Conservation (phyloP, 2,113 vertebrate species). For the Alethe diademata region DNA sequence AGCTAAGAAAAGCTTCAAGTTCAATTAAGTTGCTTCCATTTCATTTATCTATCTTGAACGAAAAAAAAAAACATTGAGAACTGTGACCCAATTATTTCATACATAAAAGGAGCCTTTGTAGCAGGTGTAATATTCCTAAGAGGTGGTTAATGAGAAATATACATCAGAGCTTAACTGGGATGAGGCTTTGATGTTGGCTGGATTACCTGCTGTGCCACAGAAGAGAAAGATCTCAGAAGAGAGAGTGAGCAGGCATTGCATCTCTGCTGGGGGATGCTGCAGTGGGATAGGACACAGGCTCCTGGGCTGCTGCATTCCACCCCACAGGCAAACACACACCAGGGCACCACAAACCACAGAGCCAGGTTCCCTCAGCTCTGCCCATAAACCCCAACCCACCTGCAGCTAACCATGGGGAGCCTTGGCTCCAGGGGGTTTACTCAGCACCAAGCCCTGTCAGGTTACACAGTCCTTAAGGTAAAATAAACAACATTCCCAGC, state of each 20-base stretch:
- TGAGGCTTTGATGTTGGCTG: slow-evolving; percentile 28
- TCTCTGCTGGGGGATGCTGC: neutral
- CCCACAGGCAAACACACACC: neutral
- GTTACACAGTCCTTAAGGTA: neutral
- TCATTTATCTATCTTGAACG: neutral
- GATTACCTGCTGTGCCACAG: neutral
- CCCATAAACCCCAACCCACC: neutral
- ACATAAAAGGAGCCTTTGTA: slow-evolving; percentile 53
- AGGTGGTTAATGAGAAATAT: slow-evolving; percentile 19
- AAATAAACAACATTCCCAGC: neutral
- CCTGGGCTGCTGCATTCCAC: neutral
- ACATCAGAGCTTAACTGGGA: neutral
- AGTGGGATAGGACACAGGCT: fast-evolving
- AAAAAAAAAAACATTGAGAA: neutral
- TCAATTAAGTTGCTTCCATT: neutral
- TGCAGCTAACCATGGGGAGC: fast-evolving
- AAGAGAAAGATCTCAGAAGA: neutral
- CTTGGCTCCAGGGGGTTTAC: neutral
- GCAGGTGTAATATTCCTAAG: slow-evolving; percentile 34
- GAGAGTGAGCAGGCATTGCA: neutral
- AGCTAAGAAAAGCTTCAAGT: neutral
- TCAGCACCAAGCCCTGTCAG: neutral
- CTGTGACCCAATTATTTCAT: slow-evolving; percentile 31
- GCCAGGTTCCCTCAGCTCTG: neutral
- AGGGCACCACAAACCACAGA: neutral